Evolutionary conservation across 2,113 vertebrate species (phyloP).

Genomic region (Myrmecophaga tridactyla): DNA sequence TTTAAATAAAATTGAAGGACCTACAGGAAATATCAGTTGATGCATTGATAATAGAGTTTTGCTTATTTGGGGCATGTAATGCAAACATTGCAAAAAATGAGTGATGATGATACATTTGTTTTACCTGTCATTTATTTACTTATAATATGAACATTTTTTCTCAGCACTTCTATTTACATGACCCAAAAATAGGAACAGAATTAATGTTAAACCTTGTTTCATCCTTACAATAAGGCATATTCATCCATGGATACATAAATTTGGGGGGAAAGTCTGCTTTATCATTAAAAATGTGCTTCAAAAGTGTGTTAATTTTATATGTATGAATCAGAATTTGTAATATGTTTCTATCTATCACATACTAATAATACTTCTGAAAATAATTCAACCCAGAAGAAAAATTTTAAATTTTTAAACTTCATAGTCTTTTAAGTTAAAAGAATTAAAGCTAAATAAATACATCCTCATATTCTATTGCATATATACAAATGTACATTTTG

Average conservation of each 20-base stretch:
- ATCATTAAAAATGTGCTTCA: neutral
- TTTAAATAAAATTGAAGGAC: slow-evolving; percentile 23
- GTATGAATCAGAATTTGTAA: neutral
- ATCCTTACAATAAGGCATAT: neutral
- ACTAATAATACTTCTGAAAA: neutral
- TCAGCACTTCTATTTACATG: neutral
- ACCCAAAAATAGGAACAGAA: neutral
- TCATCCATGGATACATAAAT: neutral
- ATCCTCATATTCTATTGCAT: neutral
- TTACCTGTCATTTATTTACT: neutral
- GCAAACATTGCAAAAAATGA: neutral
- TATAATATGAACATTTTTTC: neutral
- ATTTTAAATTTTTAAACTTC: neutral
- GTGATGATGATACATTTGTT: neutral
- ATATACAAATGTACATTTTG: neutral
- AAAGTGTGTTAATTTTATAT: slow-evolving; percentile 19
- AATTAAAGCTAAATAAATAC: neutral
- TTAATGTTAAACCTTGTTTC: neutral
- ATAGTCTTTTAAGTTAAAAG: slow-evolving; percentile 6
- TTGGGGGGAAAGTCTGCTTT: neutral
- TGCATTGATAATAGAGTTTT: neutral
- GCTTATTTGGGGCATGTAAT: neutral
- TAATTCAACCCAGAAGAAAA: slow-evolving; percentile 37
- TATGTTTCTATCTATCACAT: slow-evolving; percentile 5
- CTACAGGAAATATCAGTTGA: neutral